Conservation (phyloP, 2,113 vertebrate genomes). For the Lanius collurio region DNA sequence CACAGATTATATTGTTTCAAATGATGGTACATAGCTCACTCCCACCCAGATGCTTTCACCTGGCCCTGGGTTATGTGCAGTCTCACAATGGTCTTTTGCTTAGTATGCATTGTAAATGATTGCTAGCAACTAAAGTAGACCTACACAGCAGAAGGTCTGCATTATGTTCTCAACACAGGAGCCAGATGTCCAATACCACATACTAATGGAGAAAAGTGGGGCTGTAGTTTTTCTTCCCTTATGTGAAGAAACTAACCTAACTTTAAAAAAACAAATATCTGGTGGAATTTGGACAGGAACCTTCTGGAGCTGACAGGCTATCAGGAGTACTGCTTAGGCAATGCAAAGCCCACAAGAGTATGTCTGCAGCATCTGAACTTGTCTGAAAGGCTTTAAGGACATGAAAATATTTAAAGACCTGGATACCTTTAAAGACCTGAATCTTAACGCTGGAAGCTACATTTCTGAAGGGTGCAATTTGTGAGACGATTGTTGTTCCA, state of each 20-base stretch:
- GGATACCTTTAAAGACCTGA: neutral
- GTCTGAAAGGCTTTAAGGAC: neutral
- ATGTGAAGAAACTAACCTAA: neutral
- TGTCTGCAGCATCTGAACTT: neutral
- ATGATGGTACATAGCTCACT: neutral
- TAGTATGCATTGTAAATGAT: neutral
- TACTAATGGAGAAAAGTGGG: neutral
- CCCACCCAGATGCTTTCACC: neutral
- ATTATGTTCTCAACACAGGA: neutral
- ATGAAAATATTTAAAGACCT: neutral
- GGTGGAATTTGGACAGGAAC: neutral
- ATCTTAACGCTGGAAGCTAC: neutral
- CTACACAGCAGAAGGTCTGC: neutral
- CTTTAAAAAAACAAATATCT: neutral
- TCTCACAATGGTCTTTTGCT: neutral
- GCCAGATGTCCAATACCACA: neutral
- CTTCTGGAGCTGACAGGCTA: neutral
- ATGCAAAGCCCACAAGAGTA: neutral
- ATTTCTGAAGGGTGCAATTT: neutral
- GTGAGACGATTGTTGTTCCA: neutral
- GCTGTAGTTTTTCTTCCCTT: neutral
- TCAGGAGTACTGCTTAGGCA: neutral
- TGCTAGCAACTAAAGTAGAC: neutral
- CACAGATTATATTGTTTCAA: neutral
- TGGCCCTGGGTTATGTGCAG: neutral